A percentile compares a stretch with the other conserved stretches of the same genome.
Evolutionary conservation across 37 sponge, comb jelly and placozoan genomes (phyloP).

Genomic region (Chondrilla cf. caribensis): DNA sequence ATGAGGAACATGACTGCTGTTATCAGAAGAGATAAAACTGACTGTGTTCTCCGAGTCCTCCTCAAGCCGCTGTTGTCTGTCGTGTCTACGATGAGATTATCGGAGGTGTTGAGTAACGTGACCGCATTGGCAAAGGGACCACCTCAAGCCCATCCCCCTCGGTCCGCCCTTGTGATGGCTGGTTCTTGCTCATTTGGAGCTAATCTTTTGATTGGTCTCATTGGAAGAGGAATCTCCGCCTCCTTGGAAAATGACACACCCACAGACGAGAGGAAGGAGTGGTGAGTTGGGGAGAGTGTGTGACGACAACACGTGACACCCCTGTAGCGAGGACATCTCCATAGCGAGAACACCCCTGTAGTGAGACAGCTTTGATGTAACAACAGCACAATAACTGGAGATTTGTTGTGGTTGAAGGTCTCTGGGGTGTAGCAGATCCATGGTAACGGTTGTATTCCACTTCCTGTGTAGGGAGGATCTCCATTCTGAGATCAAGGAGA

Average conservation of each 20-base stretch:
- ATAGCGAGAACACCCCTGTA: too few relatives aligned
- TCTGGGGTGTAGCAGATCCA: too few relatives aligned
- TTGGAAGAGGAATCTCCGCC: slow-evolving; percentile 25
- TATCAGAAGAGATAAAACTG: slow-evolving; percentile 3
- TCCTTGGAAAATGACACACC: not conserved
- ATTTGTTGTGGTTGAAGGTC: too few relatives aligned
- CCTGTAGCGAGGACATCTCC: too few relatives aligned
- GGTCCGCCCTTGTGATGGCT: slow-evolving; percentile 19
- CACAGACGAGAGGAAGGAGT: not conserved
- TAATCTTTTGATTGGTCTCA: slow-evolving; percentile 45
- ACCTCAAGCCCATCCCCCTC: slow-evolving; percentile 8
- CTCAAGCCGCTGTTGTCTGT: not conserved
- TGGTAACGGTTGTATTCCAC: too few relatives aligned
- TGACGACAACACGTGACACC: too few relatives aligned
- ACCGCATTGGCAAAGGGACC: slow-evolving; percentile 12
- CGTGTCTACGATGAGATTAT: not conserved
- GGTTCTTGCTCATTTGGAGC: not conserved
- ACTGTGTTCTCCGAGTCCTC: not conserved
- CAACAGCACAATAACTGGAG: too few relatives aligned
- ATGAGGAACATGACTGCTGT: slow-evolving; percentile 21
- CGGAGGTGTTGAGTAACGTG: not conserved
- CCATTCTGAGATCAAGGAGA: not conserved
- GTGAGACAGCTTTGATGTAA: too few relatives aligned
- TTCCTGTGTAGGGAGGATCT: not conserved
- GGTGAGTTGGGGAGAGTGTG: not conserved